Conservation (phyloP, 1,140 invertebrate species). For the Leptinotarsa lineolata region DNA sequence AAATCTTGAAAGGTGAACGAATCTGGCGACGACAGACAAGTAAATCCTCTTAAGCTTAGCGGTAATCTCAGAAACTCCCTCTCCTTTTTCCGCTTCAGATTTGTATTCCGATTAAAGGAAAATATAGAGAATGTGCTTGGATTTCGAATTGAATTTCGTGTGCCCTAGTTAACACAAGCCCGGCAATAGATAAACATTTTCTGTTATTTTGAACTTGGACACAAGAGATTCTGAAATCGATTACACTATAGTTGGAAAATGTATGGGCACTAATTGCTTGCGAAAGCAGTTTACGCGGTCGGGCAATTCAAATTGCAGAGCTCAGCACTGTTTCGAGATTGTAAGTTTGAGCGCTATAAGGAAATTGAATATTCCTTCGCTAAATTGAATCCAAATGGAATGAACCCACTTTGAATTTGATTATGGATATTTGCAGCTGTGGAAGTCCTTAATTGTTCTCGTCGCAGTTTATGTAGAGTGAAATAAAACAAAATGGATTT, state of each 20-base stretch:
- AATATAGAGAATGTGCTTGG: neutral
- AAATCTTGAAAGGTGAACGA: neutral
- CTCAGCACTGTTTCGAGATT: slow-evolving; percentile 19
- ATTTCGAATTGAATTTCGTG: neutral
- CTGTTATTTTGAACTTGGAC: neutral
- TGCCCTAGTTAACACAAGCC: no score
- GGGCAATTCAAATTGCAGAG: slow-evolving; percentile 19
- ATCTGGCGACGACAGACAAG: neutral
- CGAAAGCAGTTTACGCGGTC: slow-evolving; percentile 15
- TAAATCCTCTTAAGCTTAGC: neutral
- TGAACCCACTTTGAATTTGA: slow-evolving; percentile 12
- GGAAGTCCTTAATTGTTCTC: no score
- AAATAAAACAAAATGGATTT: no score
- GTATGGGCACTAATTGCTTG: slow-evolving; percentile 16
- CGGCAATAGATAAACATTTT: neutral
- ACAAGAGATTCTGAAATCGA: neutral
- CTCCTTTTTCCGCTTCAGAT: neutral
- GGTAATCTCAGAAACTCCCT: neutral
- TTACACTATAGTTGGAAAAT: neutral
- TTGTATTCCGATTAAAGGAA: neutral
- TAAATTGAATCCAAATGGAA: slow-evolving; percentile 19
- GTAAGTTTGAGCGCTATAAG: slow-evolving; percentile 3
- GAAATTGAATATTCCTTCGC: slow-evolving; percentile 24
- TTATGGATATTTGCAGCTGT: neutral
- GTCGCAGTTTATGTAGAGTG: no score